Evolutionary conservation across 1,140 invertebrate species (phyloP).

Genomic region (Meloidogyne floridensis): DNA sequence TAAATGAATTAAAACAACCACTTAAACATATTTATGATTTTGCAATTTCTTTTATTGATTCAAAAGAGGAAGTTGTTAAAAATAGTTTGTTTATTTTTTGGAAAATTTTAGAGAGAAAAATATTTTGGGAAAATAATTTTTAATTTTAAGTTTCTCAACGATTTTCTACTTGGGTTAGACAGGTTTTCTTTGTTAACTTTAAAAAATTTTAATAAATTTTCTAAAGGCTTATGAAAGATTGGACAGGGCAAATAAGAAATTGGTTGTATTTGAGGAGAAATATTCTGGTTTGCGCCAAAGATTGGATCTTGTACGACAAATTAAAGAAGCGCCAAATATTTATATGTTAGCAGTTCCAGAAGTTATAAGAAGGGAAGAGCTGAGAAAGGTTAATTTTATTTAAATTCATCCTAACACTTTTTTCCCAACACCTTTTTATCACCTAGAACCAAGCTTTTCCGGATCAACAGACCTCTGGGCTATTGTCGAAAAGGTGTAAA

Average conservation of each 20-base stretch:
- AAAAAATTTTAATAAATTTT: not conserved
- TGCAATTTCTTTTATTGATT: conserved; percentile 38
- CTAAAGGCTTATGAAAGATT: conserved; percentile 43
- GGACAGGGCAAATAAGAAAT: conserved; percentile 38
- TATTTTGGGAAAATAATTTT: not conserved
- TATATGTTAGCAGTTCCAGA: conserved; percentile 52
- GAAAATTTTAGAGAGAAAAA: too few relatives aligned
- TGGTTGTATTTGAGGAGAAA: conserved; percentile 47
- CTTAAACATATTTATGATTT: conserved; percentile 34
- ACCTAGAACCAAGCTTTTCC: too few relatives aligned
- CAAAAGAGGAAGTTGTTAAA: conserved; percentile 45
- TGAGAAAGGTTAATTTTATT: conserved; percentile 32
- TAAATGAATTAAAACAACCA: conserved; percentile 26
- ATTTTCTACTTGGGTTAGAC: conserved; percentile 43
- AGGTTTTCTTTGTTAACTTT: conserved; percentile 19
- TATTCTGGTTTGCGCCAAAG: conserved; percentile 46
- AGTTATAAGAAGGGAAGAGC: conserved; percentile 45
- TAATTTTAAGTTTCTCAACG: conserved; percentile 29
- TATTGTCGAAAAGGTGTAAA: too few relatives aligned
- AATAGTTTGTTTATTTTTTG: conserved; percentile 22
- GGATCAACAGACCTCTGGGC: too few relatives aligned
- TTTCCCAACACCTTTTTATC: too few relatives aligned
- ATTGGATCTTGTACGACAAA: conserved; percentile 50
- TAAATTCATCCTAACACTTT: too few relatives aligned
- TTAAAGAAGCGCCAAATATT: conserved; percentile 51